Conservation (phyloP, 1,140 invertebrate species). For the Pseudachorutes palmiensis region DNA sequence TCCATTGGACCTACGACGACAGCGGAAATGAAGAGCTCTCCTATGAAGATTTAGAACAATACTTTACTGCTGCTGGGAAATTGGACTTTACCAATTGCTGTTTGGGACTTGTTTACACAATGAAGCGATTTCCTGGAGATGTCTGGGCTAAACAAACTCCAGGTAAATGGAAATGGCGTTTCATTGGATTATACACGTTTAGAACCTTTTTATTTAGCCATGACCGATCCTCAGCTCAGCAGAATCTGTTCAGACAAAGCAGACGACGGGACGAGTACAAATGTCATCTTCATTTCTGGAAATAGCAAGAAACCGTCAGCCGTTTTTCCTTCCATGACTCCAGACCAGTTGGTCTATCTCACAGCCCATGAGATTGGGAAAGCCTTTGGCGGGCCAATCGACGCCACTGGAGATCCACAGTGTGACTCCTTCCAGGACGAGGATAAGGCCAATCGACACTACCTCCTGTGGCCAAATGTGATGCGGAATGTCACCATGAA, state of each 20-base stretch:
- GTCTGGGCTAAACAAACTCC: constrained; percentile 7
- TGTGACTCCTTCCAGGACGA: constrained; percentile 32
- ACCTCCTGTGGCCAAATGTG: constrained; percentile 32
- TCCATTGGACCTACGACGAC: background rate
- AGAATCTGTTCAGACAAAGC: constrained; percentile 3
- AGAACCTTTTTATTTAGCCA: no score
- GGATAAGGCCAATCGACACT: constrained; percentile 12
- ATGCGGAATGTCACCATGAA: constrained; percentile 20
- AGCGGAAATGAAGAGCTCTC: background rate
- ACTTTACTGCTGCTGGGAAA: constrained; percentile 14
- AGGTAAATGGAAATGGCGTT: constrained; percentile 2
- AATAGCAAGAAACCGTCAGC: constrained; percentile 25
- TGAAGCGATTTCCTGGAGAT: constrained; percentile 27
- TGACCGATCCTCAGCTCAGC: no score
- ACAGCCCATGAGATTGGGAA: constrained; percentile 32
- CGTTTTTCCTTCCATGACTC: constrained; percentile 13
- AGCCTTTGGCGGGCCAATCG: constrained; percentile 28
- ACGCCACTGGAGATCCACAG: constrained; percentile 24
- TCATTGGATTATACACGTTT: no score
- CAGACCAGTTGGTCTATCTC: constrained; percentile 29
- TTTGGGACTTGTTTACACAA: constrained; percentile 33
- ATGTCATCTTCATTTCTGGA: constrained; percentile 33
- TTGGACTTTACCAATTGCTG: constrained; percentile 35
- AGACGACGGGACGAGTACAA: constrained; percentile 16
- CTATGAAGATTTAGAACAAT: constrained; percentile 23